Conservation (phyloP, 2,888 invertebrate species). For the Lasioglossum malachurum region DNA sequence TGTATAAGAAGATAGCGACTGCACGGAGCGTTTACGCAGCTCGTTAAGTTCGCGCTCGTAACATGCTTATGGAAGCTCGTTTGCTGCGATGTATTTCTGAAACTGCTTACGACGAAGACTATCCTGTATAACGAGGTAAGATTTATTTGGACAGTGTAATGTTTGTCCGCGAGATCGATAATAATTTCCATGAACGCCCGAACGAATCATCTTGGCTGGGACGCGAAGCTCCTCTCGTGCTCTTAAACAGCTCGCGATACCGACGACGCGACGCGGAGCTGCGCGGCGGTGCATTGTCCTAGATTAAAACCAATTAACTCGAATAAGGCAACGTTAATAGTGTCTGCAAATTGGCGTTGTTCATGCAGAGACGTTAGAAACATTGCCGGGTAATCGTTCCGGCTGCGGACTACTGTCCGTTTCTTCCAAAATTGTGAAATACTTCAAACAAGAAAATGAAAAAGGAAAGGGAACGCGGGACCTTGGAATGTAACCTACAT, state of each 20-base stretch:
- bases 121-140: background rate
- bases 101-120: background rate
- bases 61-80: background rate
- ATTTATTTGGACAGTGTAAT: constrained; percentile 15
- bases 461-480: background rate
- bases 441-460: background rate
- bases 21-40: background rate
- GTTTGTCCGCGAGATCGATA: constrained; percentile 1
- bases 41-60: background rate
- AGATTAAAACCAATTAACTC: constrained; percentile 58
- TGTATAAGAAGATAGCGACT: background rate
- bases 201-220: background rate
- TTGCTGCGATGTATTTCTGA: background rate
- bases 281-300: constrained; percentile 28
- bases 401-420: background rate
- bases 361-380: constrained; percentile 30
- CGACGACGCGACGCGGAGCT: constrained; percentile 1
- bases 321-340: constrained; percentile 55
- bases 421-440: constrained; percentile 9
- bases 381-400: constrained; percentile 40
- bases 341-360: constrained; percentile 43
- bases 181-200: background rate
- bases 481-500: background rate
- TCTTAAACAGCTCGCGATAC: constrained; percentile 38
- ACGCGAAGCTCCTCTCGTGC: background rate